Evolutionary conservation across 2,797 vertebrate genomes (phyloP).

Genomic region (Coluber constrictor): DNA sequence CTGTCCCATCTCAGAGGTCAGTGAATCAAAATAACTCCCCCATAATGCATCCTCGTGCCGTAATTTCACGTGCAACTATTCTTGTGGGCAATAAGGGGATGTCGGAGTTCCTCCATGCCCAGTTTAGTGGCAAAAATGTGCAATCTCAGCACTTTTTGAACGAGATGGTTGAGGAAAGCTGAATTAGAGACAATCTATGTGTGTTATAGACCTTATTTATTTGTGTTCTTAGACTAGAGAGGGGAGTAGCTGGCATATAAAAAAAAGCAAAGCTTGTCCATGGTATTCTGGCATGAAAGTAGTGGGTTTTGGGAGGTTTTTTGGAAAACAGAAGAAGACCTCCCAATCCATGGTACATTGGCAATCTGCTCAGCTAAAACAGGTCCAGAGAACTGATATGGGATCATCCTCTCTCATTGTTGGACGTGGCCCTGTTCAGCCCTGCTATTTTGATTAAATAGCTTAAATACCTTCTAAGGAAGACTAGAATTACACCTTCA

Average conservation of each 20-base stretch:
- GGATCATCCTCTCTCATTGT: not conserved
- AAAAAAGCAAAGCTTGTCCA: not conserved
- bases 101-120: not conserved
- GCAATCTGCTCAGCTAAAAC: not conserved
- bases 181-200: not conserved
- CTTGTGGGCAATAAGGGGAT: not conserved
- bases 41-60: not conserved
- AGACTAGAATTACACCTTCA: not conserved
- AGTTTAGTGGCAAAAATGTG: not conserved
- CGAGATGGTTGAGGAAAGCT: not conserved
- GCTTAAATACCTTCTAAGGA: not conserved
- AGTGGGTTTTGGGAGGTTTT: not conserved
- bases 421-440: not conserved
- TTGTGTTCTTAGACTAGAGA: not conserved
- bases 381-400: not conserved
- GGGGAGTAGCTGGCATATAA: not conserved
- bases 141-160: not conserved
- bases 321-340: not conserved
- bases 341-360: not conserved
- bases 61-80: not conserved
- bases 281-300: not conserved
- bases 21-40: constrained; percentile 23
- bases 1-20: constrained; percentile 15
- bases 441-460: not conserved
- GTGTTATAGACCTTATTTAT: not conserved